These are phyloP conservation scores for Monopis laevigella DNA, from an alignment of 2,888 invertebrate species.

Conservation along the genomic window DNA sequence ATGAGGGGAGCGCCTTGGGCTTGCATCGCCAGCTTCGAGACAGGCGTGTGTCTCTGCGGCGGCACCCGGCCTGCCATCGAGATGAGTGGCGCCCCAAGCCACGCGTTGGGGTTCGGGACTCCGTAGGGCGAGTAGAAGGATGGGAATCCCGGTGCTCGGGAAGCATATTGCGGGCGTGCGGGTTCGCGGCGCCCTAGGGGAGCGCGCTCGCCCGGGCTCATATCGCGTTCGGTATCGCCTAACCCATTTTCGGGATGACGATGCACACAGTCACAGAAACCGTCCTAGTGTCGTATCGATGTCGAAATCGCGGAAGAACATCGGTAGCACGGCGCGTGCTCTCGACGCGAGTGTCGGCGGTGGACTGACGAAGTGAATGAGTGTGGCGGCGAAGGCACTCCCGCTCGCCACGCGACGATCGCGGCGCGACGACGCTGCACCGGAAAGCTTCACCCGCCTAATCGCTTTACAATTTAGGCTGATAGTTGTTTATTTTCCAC, in stretches of 20 bases:
- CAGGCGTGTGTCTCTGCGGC: constrained; percentile 57
- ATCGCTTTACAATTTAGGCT: constrained; percentile 55
- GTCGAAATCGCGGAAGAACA: constrained; percentile 64
- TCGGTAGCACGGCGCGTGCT: constrained; percentile 50
- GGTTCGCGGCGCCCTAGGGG: constrained; percentile 61
- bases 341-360: constrained; percentile 54
- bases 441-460: constrained; percentile 61
- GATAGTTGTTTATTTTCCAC: constrained; percentile 49
- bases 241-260: constrained; percentile 73
- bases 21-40: constrained; percentile 82
- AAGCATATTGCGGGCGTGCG: constrained; percentile 60
- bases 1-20: constrained; percentile 88
- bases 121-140: constrained; percentile 57
- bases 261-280: constrained; percentile 61
- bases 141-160: constrained; percentile 60
- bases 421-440: constrained; percentile 44
- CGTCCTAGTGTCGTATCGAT: constrained; percentile 48
- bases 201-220: constrained; percentile 67
- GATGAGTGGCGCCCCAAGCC: constrained; percentile 84
- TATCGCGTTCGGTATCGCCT: constrained; percentile 64
- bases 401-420: constrained; percentile 40
- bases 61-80: constrained; percentile 76
- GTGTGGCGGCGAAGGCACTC: constrained; percentile 36
- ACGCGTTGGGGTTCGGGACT: constrained; percentile 69
- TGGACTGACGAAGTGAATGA: constrained; percentile 57